These are phyloP conservation scores for Apodemia duryi DNA, from an alignment of 2,888 invertebrate genomes.

Conservation along the genomic window DNA sequence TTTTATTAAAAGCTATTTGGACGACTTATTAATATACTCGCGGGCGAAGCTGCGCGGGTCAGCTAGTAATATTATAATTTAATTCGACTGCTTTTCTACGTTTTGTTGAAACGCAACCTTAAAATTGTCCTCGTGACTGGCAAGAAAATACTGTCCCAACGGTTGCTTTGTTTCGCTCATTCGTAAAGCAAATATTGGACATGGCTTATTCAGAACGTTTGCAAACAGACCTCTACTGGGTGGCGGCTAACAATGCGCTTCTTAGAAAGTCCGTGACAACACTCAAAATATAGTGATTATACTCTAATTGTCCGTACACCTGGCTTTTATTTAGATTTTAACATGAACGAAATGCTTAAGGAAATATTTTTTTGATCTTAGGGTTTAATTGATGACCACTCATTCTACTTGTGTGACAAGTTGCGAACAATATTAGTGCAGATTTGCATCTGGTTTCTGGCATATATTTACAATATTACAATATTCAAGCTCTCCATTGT, in stretches of 20 bases:
- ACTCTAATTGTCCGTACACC: constrained; percentile 71
- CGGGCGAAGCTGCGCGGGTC: no score
- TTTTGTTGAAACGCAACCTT: constrained; percentile 39
- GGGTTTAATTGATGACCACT: constrained; percentile 53
- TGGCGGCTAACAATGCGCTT: constrained; percentile 68
- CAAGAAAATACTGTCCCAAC: constrained; percentile 68
- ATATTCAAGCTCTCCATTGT: no score
- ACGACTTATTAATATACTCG: no score
- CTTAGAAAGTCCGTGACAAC: constrained; percentile 71
- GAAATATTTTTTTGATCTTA: constrained; percentile 33
- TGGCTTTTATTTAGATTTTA: constrained; percentile 70
- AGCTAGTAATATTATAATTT: not conserved
- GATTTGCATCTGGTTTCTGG: constrained; percentile 1
- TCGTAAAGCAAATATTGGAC: constrained; percentile 74
- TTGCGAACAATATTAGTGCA: constrained; percentile 18
- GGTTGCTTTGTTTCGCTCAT: constrained; percentile 73
- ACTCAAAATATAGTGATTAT: constrained; percentile 74
- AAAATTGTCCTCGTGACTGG: constrained; percentile 50
- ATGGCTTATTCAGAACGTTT: constrained; percentile 66
- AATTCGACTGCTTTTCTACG: not conserved
- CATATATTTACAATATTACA: no score
- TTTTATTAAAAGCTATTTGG: no score
- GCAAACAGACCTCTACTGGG: constrained; percentile 73
- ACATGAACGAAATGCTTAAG: constrained; percentile 59
- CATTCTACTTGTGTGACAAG: constrained; percentile 49